Conservation (phyloP, 2,888 invertebrate species). For the Spicauda simplicius region DNA sequence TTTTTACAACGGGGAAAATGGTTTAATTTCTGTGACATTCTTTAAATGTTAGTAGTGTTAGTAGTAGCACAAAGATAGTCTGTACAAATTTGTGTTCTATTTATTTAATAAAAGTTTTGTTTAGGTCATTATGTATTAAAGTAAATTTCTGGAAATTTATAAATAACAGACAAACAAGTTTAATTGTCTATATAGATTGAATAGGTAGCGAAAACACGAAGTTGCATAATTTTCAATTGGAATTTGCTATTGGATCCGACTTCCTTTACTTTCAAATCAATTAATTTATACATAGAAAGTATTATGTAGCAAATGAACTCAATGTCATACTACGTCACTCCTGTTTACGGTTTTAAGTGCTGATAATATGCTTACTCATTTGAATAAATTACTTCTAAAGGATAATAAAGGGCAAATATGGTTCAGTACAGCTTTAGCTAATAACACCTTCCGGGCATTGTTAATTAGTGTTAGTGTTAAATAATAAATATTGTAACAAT, state of each 20-base stretch:
- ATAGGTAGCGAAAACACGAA: not conserved
- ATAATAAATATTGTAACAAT: too few relatives aligned
- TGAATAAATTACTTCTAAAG: slow-evolving; percentile 12
- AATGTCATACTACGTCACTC: slow-evolving; percentile 13
- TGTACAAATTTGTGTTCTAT: too few relatives aligned
- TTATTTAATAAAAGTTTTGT: too few relatives aligned
- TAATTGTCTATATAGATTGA: not conserved
- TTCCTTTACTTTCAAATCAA: slow-evolving; percentile 30
- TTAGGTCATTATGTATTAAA: too few relatives aligned
- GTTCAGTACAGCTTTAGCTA: not conserved
- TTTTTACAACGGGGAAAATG: too few relatives aligned
- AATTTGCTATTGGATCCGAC: slow-evolving; percentile 9
- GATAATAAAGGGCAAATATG: slow-evolving; percentile 8
- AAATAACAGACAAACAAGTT: too few relatives aligned
- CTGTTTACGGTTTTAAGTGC: slow-evolving; percentile 3
- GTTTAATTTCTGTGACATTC: too few relatives aligned
- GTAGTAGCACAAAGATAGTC: too few relatives aligned
- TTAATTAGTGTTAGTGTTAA: not conserved
- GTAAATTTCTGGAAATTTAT: too few relatives aligned
- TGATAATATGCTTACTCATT: slow-evolving; percentile 28
- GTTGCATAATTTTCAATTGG: not conserved
- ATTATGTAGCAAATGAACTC: slow-evolving; percentile 12
- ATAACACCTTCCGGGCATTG: not conserved
- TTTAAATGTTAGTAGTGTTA: too few relatives aligned
- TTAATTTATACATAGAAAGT: slow-evolving; percentile 34